Base-by-base conservation (phyloP, 1,140 invertebrate genomes). In the Trichomalopsis sarcophagae region DNA sequence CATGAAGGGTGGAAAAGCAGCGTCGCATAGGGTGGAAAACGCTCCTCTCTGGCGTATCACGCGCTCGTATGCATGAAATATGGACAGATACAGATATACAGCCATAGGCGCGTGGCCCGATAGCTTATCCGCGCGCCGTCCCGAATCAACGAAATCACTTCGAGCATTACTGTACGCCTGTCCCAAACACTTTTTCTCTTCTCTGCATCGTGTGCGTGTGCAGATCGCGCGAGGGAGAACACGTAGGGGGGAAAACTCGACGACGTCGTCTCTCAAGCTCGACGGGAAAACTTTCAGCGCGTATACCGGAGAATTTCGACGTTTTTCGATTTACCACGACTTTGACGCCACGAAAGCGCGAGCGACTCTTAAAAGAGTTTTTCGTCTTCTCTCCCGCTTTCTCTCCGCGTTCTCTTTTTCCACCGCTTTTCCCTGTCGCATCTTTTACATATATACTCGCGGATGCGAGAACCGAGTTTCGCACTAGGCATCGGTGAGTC, bases 41-140 rank as follows among this genome's bases (percentile, higher is more conserved):
- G 69, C 71, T 84, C 27, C 27, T 84, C 73, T n/a, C 27, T 76
- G 83, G 68, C 84, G 50, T 84, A 84, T 84, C 50, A 81, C 50
- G 36, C n/a, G 55, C 17, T 33, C 3, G 7, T 40, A 77, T 73
- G 68, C 62, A 77, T 76, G 5, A 75, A 30, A 81, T 71, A 81
- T 81, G 27, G 14, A 66, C 62, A 66, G 21, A 75, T 40, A 75
- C 33, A 75, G 27, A 71, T 33, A 33, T 71, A 71, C 6, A 30
- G 27, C 68, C 0, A 27, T 27, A 33, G 21, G 68, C 74, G n/a
- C 11, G 62, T 55, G 33, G 47, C 27, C 40, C 71, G 74, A 76
- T 83, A 77, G 81, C 73, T 82, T 82, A 82, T 82, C 50, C 81
- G 40, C 21, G 44, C 23, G 47, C 4, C 23, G 62, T 4, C 10